phyloP scores from a whole-genome alignment of 2,888 invertebrate species.

The Parthenolecanium corni region DNA sequence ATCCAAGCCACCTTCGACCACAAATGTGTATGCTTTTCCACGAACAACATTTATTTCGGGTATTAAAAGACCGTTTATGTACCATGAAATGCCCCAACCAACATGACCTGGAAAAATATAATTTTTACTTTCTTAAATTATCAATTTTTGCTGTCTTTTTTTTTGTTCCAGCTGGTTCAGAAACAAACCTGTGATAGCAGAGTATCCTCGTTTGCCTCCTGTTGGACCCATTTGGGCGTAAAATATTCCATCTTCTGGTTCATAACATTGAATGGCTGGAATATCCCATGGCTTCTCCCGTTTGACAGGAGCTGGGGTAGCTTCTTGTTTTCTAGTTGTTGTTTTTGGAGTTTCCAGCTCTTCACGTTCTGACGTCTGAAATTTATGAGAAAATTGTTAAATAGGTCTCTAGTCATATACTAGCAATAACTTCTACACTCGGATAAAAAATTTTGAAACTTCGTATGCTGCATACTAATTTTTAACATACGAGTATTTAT shows the following conservation, averaged over 20 bases:
- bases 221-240: constrained; percentile 90
- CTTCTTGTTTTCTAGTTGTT: constrained; percentile 31
- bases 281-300: constrained; percentile 63
- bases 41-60: constrained; percentile 82
- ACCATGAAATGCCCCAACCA: constrained; percentile 90
- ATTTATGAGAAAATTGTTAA: background rate
- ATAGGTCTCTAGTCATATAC: too few species aligned
- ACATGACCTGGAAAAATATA: constrained; percentile 58
- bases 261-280: constrained; percentile 76
- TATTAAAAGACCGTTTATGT: constrained; percentile 82
- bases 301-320: constrained; percentile 36
- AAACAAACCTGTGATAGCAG: constrained; percentile 65
- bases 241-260: constrained; percentile 81
- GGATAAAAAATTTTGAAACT: too few species aligned
- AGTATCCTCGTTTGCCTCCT: constrained; percentile 78
- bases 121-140: too few species aligned
- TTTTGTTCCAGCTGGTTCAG: too few species aligned
- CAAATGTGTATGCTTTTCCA: constrained; percentile 75
- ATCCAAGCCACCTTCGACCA: constrained; percentile 74
- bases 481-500: too few species aligned
- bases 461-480: too few species aligned
- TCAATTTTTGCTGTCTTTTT: too few species aligned
- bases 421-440: too few species aligned
- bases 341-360: constrained; percentile 1
- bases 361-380: constrained; percentile 2